Percentiles rank a stretch among this genome's conserved stretches.
phyloP scores from a whole-genome alignment of 2,888 invertebrate species.

The Melanostoma scalare region DNA sequence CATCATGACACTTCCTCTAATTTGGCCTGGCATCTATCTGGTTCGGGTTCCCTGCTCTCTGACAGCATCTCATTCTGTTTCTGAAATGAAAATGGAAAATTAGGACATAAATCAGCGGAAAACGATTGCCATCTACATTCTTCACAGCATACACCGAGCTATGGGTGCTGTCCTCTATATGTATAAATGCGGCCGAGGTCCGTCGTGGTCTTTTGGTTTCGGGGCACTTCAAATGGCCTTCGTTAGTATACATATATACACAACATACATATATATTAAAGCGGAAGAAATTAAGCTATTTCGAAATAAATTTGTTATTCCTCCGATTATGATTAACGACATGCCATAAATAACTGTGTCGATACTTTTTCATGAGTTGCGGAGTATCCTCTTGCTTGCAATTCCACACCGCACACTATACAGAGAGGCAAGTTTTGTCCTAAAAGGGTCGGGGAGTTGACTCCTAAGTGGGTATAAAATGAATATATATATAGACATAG shows the following conservation, averaged over 20 bases:
- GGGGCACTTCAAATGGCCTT: no score
- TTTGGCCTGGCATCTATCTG: slow-evolving; percentile 59
- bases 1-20: slow-evolving; percentile 59
- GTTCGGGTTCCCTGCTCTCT: slow-evolving; percentile 29
- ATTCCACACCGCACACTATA: not conserved
- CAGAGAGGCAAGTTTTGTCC: slow-evolving; percentile 9
- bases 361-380: slow-evolving; percentile 68
- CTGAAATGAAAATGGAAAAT: slow-evolving; percentile 71
- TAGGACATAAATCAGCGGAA: slow-evolving; percentile 71
- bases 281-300: slow-evolving; percentile 73
- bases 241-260: no score
- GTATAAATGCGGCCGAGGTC: no score
- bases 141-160: no score
- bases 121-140: slow-evolving; percentile 51
- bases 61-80: slow-evolving; percentile 63
- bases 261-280: slow-evolving; percentile 2
- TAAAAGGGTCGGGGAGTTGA: slow-evolving; percentile 6
- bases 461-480: slow-evolving; percentile 22
- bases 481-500: not conserved
- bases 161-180: no score
- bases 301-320: slow-evolving; percentile 72
- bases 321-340: slow-evolving; percentile 72
- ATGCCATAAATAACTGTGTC: slow-evolving; percentile 69
- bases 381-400: not conserved
- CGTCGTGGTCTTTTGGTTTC: not conserved